Evolutionary conservation across 2,113 vertebrate species (phyloP), one percentile per base, ranked within the genome.

Genomic region (Podilymbus podiceps): DNA sequence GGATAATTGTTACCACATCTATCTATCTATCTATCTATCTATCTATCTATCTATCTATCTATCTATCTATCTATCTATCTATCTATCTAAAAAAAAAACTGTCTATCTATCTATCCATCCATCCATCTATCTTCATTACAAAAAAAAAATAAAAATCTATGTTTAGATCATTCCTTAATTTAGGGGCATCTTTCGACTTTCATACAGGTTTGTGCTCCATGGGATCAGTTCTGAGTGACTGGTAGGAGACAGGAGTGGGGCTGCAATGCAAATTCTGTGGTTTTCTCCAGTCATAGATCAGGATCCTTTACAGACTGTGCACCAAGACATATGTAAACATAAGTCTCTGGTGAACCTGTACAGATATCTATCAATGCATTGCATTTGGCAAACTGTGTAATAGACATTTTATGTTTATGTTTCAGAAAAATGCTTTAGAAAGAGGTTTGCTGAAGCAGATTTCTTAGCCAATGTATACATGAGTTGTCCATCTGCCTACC

Each of bases 161-260:
- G 5, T 73, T 77, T 55, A 58, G 12, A 49, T 21, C 2, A 22
- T 71, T 81, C 14, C 9, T 44, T 85, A 71, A 49, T 31, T 81
- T 18, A 2, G 0, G 12, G 5, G 58, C 18, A 53, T 49, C 30
- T 66, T 88, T 6, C 28, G 38, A 75, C 55, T 78, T 58, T 59
- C n/a, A 15, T 52, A 30, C 2, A 9, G 11, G 7, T 40, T 80
- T 53, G 24, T 44, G 31, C 20, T 30, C 33, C 1, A 0, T 25
- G 31, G 53, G 31, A 62, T 44, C 64, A 46, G 11, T 72, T 82
- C 56, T 75, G 56, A 40, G 44, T 62, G 50, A 16, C 55, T 60
- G 15, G n/a, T 72, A 18, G 33, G 60, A 81, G 60, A 35, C 7
- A n/a, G 2, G 44, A 63, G 6, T n/a, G 52, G 22, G 38, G 18